These are phyloP conservation scores for Elaphurus davidianus DNA, from an alignment of 2,113 vertebrate genomes.

Conservation along the genomic window DNA sequence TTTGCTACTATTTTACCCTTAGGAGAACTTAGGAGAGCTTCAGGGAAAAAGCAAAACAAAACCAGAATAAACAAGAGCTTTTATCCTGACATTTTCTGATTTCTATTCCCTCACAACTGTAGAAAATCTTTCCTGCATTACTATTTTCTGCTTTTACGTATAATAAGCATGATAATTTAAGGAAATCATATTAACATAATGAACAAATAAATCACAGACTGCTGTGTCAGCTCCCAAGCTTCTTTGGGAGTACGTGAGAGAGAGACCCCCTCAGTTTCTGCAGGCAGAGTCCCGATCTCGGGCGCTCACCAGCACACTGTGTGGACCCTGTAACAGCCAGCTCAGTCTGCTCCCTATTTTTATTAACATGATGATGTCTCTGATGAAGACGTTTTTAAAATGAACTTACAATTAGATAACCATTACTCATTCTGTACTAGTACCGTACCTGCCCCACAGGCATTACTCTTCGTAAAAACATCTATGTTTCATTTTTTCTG, in stretches of 20 bases:
- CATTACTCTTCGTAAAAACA: neutral
- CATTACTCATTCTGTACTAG: neutral
- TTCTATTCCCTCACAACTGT: neutral
- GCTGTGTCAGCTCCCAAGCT: too few relatives aligned
- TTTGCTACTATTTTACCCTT: neutral
- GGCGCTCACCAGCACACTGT: accelerated
- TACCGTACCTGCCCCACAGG: neutral
- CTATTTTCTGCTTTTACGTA: neutral
- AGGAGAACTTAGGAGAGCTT: neutral
- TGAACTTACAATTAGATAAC: neutral
- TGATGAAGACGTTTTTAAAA: neutral
- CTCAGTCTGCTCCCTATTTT: neutral
- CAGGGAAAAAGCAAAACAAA: neutral
- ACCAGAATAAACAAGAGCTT: neutral
- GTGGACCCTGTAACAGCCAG: neutral
- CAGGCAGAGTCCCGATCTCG: neutral
- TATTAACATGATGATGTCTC: neutral
- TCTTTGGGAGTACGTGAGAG: accelerated
- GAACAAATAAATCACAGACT: neutral
- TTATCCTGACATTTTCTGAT: neutral
- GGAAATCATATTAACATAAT: neutral
- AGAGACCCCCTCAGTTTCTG: neutral
- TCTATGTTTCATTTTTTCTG: neutral
- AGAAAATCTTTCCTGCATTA: neutral
- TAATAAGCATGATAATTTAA: neutral